Conservation (phyloP, 2,797 vertebrate species). For the Propithecus perrieri region DNA sequence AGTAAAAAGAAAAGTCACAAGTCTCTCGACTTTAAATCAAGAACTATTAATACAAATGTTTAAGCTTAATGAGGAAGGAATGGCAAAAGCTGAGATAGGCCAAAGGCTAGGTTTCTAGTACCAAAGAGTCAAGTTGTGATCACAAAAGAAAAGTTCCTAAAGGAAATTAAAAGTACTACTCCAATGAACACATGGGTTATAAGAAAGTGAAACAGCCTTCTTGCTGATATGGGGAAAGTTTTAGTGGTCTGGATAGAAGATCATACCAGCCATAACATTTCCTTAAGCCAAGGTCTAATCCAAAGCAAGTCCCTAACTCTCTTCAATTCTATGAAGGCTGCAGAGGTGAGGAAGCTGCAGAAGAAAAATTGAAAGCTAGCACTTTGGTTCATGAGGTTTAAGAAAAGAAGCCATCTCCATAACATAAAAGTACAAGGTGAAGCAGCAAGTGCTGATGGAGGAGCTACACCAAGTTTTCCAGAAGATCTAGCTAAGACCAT, state of each 20-base stretch:
- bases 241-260: not conserved
- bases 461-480: not conserved
- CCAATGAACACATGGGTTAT: not conserved
- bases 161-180: not conserved
- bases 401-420: not conserved
- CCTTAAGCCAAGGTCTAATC: not conserved
- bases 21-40: not conserved
- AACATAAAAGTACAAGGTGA: not conserved
- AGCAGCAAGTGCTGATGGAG: not conserved
- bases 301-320: not conserved
- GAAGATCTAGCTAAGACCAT: not conserved
- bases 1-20: not conserved
- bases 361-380: not conserved
- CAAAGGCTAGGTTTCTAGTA: not conserved
- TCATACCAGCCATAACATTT: not conserved
- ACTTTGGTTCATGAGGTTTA: not conserved
- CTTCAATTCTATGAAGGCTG: not conserved
- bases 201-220: not conserved
- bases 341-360: not conserved
- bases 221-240: not conserved
- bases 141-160: not conserved
- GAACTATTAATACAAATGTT: not conserved
- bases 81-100: not conserved
- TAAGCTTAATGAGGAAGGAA: not conserved
- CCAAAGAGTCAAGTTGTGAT: not conserved